Conservation (phyloP, 2,797 vertebrate species). For the Chrysocyon brachyurus region DNA sequence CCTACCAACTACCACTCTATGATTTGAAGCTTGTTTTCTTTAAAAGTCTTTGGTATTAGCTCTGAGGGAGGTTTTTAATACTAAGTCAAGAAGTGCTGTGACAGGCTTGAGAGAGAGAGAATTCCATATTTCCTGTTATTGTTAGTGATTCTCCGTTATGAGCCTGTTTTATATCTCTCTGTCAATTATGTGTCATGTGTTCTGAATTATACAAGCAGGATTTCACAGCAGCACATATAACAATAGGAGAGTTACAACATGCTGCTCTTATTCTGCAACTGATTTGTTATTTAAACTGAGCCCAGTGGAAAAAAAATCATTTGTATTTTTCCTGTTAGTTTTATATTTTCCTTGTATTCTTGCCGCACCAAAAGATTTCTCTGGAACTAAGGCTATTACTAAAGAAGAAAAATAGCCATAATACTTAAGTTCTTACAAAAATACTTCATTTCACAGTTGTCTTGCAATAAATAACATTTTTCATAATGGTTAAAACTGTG, state of each 20-base stretch:
- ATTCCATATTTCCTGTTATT: neutral
- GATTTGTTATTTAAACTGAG: slow-evolving; percentile 74
- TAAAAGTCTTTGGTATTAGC: slow-evolving; percentile 3
- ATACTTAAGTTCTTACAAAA: slow-evolving; percentile 61
- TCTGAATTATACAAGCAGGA: slow-evolving; percentile 48
- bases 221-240: neutral
- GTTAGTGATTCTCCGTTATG: slow-evolving; percentile 28
- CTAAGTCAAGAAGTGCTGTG: neutral
- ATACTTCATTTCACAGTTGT: slow-evolving; percentile 40
- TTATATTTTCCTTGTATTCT: slow-evolving; percentile 42
- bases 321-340: slow-evolving; percentile 45
- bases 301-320: neutral
- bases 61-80: slow-evolving; percentile 8
- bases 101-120: slow-evolving; percentile 9
- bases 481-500: slow-evolving; percentile 16
- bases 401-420: slow-evolving; percentile 59
- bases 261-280: neutral
- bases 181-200: slow-evolving; percentile 40
- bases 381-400: slow-evolving; percentile 48
- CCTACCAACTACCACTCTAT: neutral
- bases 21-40: slow-evolving; percentile 53
- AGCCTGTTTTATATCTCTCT: slow-evolving; percentile 40
- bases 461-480: slow-evolving; percentile 14
- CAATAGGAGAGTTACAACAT: neutral
- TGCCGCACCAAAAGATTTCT: slow-evolving; percentile 34